Percentiles rank a stretch among this genome's conserved stretches.
These are phyloP conservation scores for Diploscapter pachys DNA, from an alignment of 1,140 invertebrate genomes.

Conservation along the genomic window DNA sequence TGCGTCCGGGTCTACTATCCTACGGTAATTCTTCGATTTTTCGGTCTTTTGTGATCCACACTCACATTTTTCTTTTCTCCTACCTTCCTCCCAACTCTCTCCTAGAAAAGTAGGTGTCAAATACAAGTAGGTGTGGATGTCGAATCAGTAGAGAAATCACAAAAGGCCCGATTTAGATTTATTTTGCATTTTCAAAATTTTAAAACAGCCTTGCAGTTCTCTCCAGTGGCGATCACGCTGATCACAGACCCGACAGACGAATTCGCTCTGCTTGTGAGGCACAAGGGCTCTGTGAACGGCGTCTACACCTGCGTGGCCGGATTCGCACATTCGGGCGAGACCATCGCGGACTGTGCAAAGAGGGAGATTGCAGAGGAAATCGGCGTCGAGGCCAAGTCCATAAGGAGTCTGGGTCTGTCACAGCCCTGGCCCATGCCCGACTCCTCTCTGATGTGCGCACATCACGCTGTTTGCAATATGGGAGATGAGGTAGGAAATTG, in stretches of 20 bases:
- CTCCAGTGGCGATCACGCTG: conserved; percentile 66
- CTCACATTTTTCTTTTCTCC: not conserved
- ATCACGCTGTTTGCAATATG: conserved; percentile 61
- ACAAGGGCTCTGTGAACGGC: conserved; percentile 62
- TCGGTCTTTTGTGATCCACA: not conserved
- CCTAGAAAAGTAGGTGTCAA: conserved; percentile 9
- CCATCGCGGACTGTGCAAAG: conserved; percentile 64
- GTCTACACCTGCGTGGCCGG: conserved; percentile 68
- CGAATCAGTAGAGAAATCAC: no score
- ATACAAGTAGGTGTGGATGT: not conserved
- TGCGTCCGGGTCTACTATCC: conserved; percentile 38
- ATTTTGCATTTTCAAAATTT: not conserved
- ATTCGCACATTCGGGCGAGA: conserved; percentile 67
- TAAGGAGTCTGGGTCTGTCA: conserved; percentile 63
- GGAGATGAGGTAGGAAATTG: conserved; percentile 40
- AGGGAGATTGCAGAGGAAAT: conserved; percentile 67
- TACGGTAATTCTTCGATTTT: conserved; percentile 15
- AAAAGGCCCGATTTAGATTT: no score
- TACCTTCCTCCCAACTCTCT: not conserved
- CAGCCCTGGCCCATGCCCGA: conserved; percentile 67
- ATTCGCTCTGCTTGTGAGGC: conserved; percentile 64
- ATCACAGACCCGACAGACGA: conserved; percentile 62
- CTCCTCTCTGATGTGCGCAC: conserved; percentile 66
- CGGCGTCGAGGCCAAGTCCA: conserved; percentile 63
- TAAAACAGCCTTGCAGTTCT: conserved; percentile 44